These are phyloP conservation scores for Cheilinus undulatus DNA, from an alignment of 2,113 vertebrate species.

Conservation along the genomic window DNA sequence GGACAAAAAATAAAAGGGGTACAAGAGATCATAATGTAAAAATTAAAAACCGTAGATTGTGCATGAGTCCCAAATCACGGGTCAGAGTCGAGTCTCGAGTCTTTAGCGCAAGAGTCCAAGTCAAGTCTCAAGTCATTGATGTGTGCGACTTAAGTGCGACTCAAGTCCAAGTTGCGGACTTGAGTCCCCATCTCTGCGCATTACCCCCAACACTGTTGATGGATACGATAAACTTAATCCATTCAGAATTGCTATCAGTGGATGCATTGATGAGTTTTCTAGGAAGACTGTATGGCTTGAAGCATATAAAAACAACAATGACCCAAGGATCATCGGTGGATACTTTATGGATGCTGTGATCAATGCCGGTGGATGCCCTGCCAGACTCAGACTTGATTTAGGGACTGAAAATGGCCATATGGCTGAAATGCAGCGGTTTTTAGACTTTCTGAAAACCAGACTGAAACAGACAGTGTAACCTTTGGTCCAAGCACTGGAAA, in stretches of 20 bases:
- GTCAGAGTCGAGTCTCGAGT: too few relatives aligned
- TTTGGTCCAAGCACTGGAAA: too few relatives aligned
- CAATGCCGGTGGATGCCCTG: not conserved
- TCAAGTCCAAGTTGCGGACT: too few relatives aligned
- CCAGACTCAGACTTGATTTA: constrained; percentile 5
- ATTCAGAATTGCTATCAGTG: not conserved
- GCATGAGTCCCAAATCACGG: too few relatives aligned
- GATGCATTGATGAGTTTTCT: constrained; percentile 12
- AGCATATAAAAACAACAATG: constrained; percentile 16
- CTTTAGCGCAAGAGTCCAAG: too few relatives aligned
- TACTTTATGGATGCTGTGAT: constrained; percentile 24
- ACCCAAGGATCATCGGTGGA: constrained; percentile 3
- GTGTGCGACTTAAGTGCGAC: too few relatives aligned
- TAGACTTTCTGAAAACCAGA: constrained; percentile 2
- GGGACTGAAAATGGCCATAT: constrained; percentile 13
- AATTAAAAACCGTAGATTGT: too few relatives aligned
- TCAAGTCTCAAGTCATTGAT: too few relatives aligned
- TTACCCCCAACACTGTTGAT: too few relatives aligned
- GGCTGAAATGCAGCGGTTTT: constrained; percentile 6
- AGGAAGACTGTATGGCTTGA: constrained; percentile 28
- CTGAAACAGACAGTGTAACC: constrained; percentile 5
- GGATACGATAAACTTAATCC: constrained; percentile 8
- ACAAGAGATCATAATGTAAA: too few relatives aligned
- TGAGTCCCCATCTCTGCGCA: too few relatives aligned
- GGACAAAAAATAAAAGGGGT: too few relatives aligned